Base-by-base conservation (phyloP, 2,888 invertebrate species). In the Rhamphomyia laevipes region DNA sequence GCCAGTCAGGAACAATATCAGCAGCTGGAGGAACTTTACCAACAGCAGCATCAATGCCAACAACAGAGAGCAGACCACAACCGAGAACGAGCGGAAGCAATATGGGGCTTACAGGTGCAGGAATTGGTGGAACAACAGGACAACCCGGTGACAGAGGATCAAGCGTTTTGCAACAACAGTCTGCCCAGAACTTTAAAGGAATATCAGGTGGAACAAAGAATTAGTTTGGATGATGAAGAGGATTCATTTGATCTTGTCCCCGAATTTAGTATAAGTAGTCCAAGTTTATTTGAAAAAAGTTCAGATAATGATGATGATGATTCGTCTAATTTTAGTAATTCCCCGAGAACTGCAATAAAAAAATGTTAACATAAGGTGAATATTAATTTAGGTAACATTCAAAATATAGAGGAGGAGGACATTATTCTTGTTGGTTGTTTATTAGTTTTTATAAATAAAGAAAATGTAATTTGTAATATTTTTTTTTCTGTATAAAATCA, bases 181-280 rank as follows among this genome's bases (percentile, higher is more conserved):
- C 68, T 66, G 53, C 70, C 70, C 49, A 68, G 68, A 10, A 67
- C 59, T 55, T 63, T 61, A 58, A 66, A 63, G 61, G 66, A 64
- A 62, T 56, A 52, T 48, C 56, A 52, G 43, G 53, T 49, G 41
- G 43, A 35, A 27, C 49, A 56, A 59, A 56, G 16, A 60, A 57
- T 46, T 45, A 51, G 27, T 44, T 45, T 46, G 21, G 23, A 37
- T 46, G 56, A 53, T 45, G 56, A 60, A 46, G 56, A 60, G 38
- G 63, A 67, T 60, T 62, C 63, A 7, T 59, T 62, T 38, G 63
- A 62, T 49, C 51, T 66, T n/a, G 47, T 55, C 13, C 53, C 56
- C 49, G 70, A 69, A 52, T 63, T 68, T 56, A 62, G 61, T 48
- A 66, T 70, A 44, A 70, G 70, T 57, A 70, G 70, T 57, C 70